Evolutionary conservation across 1,140 invertebrate genomes (phyloP), one percentile per base, ranked within the genome.

Genomic region (Latrodectus geometricus): DNA sequence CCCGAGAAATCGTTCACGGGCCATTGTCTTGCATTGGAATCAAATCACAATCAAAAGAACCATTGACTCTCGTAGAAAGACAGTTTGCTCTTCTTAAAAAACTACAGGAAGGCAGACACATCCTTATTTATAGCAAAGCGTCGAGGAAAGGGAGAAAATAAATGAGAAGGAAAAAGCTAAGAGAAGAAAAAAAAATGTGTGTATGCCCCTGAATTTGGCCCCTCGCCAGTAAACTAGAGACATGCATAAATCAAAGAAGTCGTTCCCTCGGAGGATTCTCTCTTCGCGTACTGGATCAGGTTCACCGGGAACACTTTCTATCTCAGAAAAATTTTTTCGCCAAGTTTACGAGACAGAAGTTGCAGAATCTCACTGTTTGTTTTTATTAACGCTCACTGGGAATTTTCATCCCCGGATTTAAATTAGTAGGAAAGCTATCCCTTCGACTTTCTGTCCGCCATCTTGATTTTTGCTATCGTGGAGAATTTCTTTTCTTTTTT

Each of bases 221-320:
- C 70, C 80, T 61, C 70, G 80, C 80, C 80, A 82, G 80, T 82
- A 82, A 82, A 82, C 80, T n/a, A 73, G 80, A 80, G 68, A 56
- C 70, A 49, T 61, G 54, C 70, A 74, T 82, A 82, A 82, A 82
- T 82, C 80, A 82, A 72, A 54, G 69, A 69, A 73, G 80, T 73
- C 49, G 70, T 73, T 54, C 35, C 48, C 12, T 78, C 52, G 23
- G 20, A 35, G 54, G n/a, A 21, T 49, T 78, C 61, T 52, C 73
- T 56, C 56, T 52, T 23, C 3, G 11, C 17, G 14, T 49, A 61
- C 56, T 68, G 76, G 76, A 79, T 80, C 49, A 49, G 70, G 80
- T 82, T 82, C 80, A 82, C 20, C 15, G 69, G 54, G 68, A 82
- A 69, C 80, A 61, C 54, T 70, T 81, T 70, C 66, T 17, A 68